A percentile compares a stretch with the other conserved stretches of the same genome.
Evolutionary conservation across 2,888 invertebrate genomes (phyloP).

Genomic region (Machimus rusticus): DNA sequence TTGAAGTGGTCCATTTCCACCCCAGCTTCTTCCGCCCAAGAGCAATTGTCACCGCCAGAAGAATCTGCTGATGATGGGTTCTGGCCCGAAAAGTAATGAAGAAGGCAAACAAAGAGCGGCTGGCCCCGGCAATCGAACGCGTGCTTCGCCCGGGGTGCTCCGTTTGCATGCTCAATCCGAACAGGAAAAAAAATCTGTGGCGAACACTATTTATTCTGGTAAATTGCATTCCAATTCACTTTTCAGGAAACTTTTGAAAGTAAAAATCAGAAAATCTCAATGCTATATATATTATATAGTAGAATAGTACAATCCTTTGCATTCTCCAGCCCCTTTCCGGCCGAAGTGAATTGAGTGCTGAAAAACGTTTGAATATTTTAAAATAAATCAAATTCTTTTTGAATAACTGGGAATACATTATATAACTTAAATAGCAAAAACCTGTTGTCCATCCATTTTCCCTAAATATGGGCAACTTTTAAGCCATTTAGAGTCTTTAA

Average conservation of each 20-base stretch:
- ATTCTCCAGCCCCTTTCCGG: no score
- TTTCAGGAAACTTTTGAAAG: not conserved
- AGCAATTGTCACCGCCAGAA: conserved; percentile 10
- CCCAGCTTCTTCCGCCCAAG: not conserved
- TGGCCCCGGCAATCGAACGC: not conserved
- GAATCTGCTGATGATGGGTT: not conserved
- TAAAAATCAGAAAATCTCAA: not conserved
- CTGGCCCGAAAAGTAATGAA: not conserved
- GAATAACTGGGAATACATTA: no score
- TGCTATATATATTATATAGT: no score
- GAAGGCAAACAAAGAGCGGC: not conserved
- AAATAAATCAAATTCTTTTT: no score
- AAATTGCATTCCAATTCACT: not conserved
- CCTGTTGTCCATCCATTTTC: no score
- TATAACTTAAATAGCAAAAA: no score
- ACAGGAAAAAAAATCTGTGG: not conserved
- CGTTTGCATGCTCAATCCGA: not conserved
- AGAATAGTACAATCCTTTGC: not conserved
- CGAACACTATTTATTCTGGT: not conserved
- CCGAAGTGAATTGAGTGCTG: no score
- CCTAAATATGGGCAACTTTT: no score
- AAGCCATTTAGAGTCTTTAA: no score
- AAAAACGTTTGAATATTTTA: no score
- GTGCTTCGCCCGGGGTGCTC: not conserved
- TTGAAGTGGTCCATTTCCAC: not conserved